Evolutionary conservation across 1,140 invertebrate species (phyloP).

Genomic region (Notospermus geniculatus): DNA sequence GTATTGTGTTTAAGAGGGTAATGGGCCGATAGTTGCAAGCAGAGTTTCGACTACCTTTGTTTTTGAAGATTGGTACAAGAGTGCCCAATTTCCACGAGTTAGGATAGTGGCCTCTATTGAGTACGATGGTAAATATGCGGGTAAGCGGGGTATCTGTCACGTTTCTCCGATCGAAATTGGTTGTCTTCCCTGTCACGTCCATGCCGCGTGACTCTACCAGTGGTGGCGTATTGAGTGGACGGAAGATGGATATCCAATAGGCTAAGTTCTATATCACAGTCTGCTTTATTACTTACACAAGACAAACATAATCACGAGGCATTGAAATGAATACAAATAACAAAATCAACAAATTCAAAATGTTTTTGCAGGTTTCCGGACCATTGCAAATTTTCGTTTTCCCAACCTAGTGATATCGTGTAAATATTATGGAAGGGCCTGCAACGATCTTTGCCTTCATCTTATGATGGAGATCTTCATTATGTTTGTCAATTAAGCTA

Average conservation of each 20-base stretch:
- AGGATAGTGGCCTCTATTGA: too few species aligned
- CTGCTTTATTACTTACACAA: too few species aligned
- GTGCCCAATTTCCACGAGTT: too few species aligned
- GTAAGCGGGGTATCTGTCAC: too few species aligned
- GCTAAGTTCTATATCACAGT: too few species aligned
- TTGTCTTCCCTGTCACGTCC: conserved; percentile 11
- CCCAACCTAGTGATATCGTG: conserved; percentile 23
- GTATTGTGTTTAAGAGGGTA: too few species aligned
- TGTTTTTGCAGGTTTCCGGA: conserved; percentile 1
- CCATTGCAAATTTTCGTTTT: conserved; percentile 17
- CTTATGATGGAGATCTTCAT: conserved; percentile 20
- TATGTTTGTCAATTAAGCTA: conserved; percentile 16
- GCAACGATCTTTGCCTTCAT: conserved; percentile 19
- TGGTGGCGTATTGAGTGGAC: conserved; percentile 19
- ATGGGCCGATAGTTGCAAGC: too few species aligned
- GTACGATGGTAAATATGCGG: too few species aligned
- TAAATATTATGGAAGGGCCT: conserved; percentile 27
- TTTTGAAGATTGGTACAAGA: too few species aligned
- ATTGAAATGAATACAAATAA: conserved; percentile 26
- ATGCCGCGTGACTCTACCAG: conserved; percentile 10
- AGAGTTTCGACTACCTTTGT: too few species aligned
- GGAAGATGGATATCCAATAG: too few species aligned
- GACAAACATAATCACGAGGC: too few species aligned
- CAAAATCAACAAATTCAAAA: conserved; percentile 22
- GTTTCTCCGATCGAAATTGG: conserved; percentile 9